phyloP scores from a whole-genome alignment of 2,888 invertebrate genomes.

The Pyrochroa serraticornis region DNA sequence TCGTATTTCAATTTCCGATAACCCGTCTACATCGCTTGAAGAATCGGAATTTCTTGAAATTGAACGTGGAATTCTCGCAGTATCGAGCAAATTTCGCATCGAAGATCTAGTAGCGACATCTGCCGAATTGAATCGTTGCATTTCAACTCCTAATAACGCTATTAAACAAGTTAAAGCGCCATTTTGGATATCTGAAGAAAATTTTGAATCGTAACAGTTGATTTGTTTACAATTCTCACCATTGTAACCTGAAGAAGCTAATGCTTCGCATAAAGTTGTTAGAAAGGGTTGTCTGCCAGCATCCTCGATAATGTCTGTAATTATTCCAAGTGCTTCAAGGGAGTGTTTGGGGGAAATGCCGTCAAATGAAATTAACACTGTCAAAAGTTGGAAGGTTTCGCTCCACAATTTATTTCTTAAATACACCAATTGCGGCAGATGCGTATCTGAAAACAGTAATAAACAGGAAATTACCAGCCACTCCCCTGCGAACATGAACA shows the following conservation, averaged over 20 bases:
- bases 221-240: conserved; percentile 35
- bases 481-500: not conserved
- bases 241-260: conserved; percentile 44
- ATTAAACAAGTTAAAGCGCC: conserved; percentile 43
- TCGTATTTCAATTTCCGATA: conserved; percentile 11
- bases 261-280: conserved; percentile 51
- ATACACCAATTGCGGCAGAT: conserved; percentile 53
- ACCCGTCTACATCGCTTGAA: no score
- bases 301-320: conserved; percentile 39
- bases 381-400: conserved; percentile 59
- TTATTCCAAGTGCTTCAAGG: conserved; percentile 37
- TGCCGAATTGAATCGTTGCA: not conserved
- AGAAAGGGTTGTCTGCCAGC: conserved; percentile 47
- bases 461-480: not conserved
- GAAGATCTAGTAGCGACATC: conserved; percentile 19
- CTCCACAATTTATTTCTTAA: conserved; percentile 61
- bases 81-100: conserved; percentile 48
- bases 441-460: conserved; percentile 45
- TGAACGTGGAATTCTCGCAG: conserved; percentile 38
- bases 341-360: conserved; percentile 26
- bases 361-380: conserved; percentile 49
- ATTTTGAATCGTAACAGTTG: not conserved
- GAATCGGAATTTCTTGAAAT: no score
- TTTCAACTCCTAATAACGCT: conserved; percentile 41
- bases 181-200: conserved; percentile 45